Evolutionary conservation across 2,888 invertebrate genomes (phyloP), one percentile per base, ranked within the genome.

Genomic region (Rotaria macrura): DNA sequence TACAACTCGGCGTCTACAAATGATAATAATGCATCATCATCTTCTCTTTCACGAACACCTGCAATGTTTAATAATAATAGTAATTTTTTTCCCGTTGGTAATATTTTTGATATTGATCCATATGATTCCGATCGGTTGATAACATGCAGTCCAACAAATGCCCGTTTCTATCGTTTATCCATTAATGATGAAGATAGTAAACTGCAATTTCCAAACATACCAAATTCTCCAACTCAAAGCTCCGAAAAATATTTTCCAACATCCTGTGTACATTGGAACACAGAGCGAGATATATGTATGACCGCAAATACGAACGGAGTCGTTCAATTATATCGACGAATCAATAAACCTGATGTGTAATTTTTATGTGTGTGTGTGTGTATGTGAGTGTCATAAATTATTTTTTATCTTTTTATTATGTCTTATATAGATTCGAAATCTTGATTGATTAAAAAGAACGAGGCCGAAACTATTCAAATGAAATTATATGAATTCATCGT

Each of bases 51-150:
- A 79, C 1, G 25, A 7, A 25, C 25, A 43, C n/a, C 20, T n/a
- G 6, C 52, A 52, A 5, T 34, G 38, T 65, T 38, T 7, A 34
- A 20, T 65, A 65, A 57, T 57, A 57, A 25, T 65, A 34, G 20
- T 65, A 65, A 34, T 34, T 65, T 34, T 6, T 79, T 43, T 79
- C 79, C 79, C 14, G 10, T 79, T 7, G 79, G 79, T 43, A 43
- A 43, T 79, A 43, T 79, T 43, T 79, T 79, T 12, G 79, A 40
- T 43, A 43, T 79, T 79, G 79, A 79, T 79, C 79, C 40, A 43
- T n/a, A 40, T 43, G 43, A 79, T 43, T 43, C 40, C 14, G 79
- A 79, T 79, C 40, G 43, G 25, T n/a, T 79, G 25, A 43, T 79
- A 79, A 79, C 79, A 79, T 79, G 79, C 43, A 43, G 43, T 43